Conservation (phyloP, 2,797 vertebrate species). For the Ptychadena robeensis region DNA sequence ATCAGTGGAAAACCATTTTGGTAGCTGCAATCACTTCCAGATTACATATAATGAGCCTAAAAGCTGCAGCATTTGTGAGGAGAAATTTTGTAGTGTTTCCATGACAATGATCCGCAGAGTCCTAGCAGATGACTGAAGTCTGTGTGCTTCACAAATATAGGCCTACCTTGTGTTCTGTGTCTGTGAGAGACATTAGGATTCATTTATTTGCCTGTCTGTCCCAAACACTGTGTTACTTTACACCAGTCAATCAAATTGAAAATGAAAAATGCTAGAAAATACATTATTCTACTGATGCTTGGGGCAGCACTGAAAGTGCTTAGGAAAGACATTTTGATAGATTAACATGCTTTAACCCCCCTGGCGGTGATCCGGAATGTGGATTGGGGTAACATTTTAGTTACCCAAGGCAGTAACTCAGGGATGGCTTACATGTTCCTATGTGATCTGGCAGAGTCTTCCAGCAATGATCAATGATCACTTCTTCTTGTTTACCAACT, state of each 20-base stretch:
- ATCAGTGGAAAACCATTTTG: not conserved
- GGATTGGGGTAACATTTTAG: too few species aligned
- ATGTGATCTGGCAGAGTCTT: too few species aligned
- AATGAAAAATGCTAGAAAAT: too few species aligned
- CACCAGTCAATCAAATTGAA: not conserved
- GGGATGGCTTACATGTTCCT: too few species aligned
- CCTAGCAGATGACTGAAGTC: not conserved
- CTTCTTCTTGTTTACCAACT: too few species aligned
- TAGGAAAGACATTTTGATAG: too few species aligned
- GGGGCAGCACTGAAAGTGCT: not conserved
- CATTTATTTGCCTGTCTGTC: not conserved
- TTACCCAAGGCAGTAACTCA: too few species aligned
- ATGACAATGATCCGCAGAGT: slow-evolving; percentile 9
- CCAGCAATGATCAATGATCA: too few species aligned
- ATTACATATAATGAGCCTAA: slow-evolving; percentile 24
- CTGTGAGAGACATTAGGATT: not conserved
- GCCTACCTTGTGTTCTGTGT: not conserved
- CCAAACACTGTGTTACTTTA: not conserved
- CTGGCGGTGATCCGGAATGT: too few species aligned
- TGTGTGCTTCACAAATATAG: not conserved
- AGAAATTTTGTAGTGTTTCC: slow-evolving; percentile 40
- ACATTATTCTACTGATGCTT: too few species aligned
- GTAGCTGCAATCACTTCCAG: slow-evolving; percentile 11
- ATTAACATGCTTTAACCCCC: too few species aligned
- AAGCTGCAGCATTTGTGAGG: slow-evolving; percentile 14